These are phyloP conservation scores for Neolamprologus sp. DNA, from an alignment of 2,113 vertebrate species.

Conservation along the genomic window DNA sequence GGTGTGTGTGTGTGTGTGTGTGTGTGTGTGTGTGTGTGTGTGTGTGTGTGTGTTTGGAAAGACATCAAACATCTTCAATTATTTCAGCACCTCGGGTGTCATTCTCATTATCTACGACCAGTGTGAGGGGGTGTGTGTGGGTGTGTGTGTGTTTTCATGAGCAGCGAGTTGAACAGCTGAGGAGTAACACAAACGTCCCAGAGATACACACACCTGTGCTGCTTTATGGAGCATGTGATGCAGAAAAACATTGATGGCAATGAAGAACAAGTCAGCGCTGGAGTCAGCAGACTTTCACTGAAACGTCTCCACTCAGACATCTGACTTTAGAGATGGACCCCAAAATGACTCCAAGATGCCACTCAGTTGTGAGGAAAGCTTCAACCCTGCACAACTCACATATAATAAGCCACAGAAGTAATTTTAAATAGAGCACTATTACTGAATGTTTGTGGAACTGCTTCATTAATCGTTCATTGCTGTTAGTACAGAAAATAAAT, in stretches of 20 bases:
- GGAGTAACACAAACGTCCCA: background rate
- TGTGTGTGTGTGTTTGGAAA: background rate
- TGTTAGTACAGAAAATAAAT: background rate
- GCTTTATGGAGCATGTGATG: background rate
- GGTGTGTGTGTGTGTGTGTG: background rate
- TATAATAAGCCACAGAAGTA: background rate
- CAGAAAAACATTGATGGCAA: background rate
- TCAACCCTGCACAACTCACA: background rate
- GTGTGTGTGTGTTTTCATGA: background rate
- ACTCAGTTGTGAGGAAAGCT: background rate
- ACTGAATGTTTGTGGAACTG: background rate
- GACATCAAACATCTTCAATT: conserved; percentile 50
- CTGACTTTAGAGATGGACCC: background rate
- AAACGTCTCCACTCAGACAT: background rate
- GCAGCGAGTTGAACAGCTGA: background rate
- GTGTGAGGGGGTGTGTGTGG: background rate
- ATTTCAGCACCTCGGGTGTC: conserved; percentile 37
- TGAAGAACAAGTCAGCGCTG: background rate
- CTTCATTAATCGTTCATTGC: background rate
- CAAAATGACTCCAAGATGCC: background rate
- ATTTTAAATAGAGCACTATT: background rate
- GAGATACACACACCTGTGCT: background rate
- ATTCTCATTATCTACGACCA: conserved; percentile 16
- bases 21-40: background rate
- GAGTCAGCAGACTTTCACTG: background rate